Conservation (phyloP, 1,140 invertebrate species). For the Laupala kohalensis region DNA sequence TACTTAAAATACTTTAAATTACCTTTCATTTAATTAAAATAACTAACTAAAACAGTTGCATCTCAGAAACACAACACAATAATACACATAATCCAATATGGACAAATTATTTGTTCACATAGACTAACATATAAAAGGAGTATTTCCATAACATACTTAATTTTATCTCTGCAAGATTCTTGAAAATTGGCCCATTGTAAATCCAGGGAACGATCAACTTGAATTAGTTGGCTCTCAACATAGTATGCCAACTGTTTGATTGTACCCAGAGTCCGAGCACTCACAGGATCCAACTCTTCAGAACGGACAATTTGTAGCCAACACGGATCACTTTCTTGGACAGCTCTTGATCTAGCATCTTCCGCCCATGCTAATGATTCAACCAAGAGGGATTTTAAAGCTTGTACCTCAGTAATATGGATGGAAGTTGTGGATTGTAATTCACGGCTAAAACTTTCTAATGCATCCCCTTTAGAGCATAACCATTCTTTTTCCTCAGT, state of each 20-base stretch:
- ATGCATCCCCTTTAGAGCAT: conserved; percentile 26
- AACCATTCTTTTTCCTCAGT: conserved; percentile 36
- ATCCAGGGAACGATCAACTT: conserved; percentile 41
- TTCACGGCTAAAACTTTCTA: conserved; percentile 35
- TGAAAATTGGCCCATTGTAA: conserved; percentile 35
- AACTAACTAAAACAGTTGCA: too few species aligned
- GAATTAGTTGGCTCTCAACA: conserved; percentile 43
- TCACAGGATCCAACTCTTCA: conserved; percentile 40
- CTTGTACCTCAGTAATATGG: conserved; percentile 31
- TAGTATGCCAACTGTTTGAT: conserved; percentile 43
- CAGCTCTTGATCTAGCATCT: conserved; percentile 38
- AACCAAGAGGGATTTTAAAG: conserved; percentile 41
- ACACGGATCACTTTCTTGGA: conserved; percentile 36
- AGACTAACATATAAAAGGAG: too few species aligned
- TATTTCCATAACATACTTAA: conserved; percentile 10
- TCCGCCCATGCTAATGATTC: conserved; percentile 47
- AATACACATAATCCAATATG: too few species aligned
- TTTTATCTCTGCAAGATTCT: not conserved
- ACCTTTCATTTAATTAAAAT: too few species aligned
- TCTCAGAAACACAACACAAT: too few species aligned
- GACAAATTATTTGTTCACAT: too few species aligned
- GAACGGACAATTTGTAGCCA: conserved; percentile 33
- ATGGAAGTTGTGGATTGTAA: conserved; percentile 35
- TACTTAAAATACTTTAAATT: too few species aligned
- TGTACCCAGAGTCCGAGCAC: conserved; percentile 35